phyloP scores from a whole-genome alignment of 2,797 vertebrate genomes.

The Erithacus rubecula region DNA sequence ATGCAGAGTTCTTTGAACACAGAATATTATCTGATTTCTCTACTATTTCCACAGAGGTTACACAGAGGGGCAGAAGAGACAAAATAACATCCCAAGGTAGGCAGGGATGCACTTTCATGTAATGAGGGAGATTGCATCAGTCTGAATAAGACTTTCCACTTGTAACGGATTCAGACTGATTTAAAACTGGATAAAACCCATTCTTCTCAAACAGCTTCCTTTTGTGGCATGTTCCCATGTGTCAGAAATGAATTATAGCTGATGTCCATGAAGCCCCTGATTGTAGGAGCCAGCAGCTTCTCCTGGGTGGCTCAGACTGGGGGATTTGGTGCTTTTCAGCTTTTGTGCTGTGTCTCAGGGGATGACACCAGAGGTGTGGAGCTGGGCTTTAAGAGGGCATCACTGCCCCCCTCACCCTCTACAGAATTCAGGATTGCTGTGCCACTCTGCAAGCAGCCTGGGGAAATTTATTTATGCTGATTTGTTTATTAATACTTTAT shows the following conservation, averaged over 20 bases:
- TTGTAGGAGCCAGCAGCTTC: neutral
- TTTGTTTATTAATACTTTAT: neutral
- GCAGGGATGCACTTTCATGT: neutral
- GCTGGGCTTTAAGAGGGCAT: neutral
- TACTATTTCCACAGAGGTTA: neutral
- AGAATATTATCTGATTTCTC: neutral
- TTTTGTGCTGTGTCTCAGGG: neutral
- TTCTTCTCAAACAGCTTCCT: neutral
- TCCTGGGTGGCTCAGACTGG: neutral
- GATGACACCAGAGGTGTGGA: neutral
- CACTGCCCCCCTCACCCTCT: neutral
- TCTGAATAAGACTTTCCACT: neutral
- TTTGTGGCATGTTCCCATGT: neutral
- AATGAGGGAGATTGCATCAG: neutral
- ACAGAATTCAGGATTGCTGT: fast-evolving
- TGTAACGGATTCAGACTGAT: neutral
- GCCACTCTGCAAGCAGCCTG: neutral
- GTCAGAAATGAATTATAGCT: neutral
- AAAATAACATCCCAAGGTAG: neutral
- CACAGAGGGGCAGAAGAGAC: neutral
- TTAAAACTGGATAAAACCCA: neutral
- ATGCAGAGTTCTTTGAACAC: neutral
- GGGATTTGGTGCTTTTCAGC: neutral
- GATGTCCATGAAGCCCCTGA: neutral
- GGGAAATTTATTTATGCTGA: neutral